These are phyloP conservation scores for Panopea generosa DNA, from an alignment of 2,888 invertebrate genomes.

Conservation along the genomic window DNA sequence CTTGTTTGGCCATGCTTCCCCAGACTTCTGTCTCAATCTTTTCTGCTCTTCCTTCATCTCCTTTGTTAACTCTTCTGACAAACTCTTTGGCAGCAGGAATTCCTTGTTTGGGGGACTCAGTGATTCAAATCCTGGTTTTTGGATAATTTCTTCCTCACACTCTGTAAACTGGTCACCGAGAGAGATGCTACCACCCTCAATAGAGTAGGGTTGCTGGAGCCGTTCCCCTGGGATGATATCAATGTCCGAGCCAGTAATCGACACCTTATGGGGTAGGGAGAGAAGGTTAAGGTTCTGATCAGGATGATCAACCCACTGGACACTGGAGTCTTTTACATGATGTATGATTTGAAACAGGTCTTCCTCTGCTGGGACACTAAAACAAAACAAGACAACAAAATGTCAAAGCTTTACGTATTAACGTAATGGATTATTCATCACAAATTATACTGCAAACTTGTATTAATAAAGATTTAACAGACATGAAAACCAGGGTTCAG, in stretches of 20 bases:
- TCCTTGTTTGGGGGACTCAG: conserved; percentile 68
- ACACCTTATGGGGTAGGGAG: conserved; percentile 24
- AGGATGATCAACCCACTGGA: conserved; percentile 37
- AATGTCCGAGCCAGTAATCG: conserved; percentile 57
- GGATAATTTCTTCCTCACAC: conserved; percentile 64
- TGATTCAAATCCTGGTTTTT: conserved; percentile 60
- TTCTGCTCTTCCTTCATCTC: conserved; percentile 66
- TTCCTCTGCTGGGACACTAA: conserved; percentile 54
- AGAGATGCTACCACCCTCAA: conserved; percentile 68
- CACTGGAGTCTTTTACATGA: conserved; percentile 29
- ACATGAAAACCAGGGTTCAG: too few species aligned
- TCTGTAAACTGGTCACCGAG: conserved; percentile 72
- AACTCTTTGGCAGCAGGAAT: conserved; percentile 72
- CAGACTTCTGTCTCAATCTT: conserved; percentile 26
- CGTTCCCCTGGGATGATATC: conserved; percentile 54
- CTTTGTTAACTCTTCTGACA: conserved; percentile 75
- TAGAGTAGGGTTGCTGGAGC: conserved; percentile 58
- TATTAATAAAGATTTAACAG: too few species aligned
- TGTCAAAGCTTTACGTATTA: too few species aligned
- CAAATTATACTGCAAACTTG: too few species aligned
- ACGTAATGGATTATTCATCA: too few species aligned
- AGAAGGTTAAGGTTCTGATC: conserved; percentile 26
- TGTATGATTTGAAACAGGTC: conserved; percentile 41
- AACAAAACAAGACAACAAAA: not conserved
- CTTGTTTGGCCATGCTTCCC: not conserved